These are phyloP conservation scores for Drepana falcataria DNA, from an alignment of 2,888 invertebrate species.

Conservation along the genomic window DNA sequence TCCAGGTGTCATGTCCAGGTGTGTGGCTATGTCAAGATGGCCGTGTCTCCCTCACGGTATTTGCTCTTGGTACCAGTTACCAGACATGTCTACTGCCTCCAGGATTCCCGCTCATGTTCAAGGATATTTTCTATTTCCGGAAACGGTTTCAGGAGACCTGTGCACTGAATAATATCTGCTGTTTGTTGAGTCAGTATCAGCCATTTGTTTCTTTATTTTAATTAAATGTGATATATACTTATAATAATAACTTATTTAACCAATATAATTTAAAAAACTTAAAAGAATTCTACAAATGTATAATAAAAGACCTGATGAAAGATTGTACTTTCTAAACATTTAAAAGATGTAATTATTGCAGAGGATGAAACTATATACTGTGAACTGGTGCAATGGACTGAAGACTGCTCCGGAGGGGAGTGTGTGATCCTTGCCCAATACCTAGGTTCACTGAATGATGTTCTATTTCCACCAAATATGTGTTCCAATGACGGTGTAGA, in stretches of 20 bases:
- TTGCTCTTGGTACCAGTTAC: slow-evolving; percentile 82
- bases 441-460: slow-evolving; percentile 80
- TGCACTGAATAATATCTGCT: slow-evolving; percentile 63
- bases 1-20: slow-evolving; percentile 89
- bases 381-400: slow-evolving; percentile 82
- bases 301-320: too few species aligned
- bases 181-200: slow-evolving; percentile 57
- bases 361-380: slow-evolving; percentile 80
- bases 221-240: too few species aligned
- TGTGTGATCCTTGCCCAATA: slow-evolving; percentile 81
- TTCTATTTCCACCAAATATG: slow-evolving; percentile 81
- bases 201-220: background rate
- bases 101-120: slow-evolving; percentile 83
- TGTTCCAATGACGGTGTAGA: slow-evolving; percentile 81
- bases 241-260: too few species aligned
- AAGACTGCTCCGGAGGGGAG: slow-evolving; percentile 36
- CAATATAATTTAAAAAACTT: too few species aligned
- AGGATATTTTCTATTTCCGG: slow-evolving; percentile 84
- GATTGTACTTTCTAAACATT: background rate
- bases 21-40: slow-evolving; percentile 91
- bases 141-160: slow-evolving; percentile 60
- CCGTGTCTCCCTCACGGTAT: slow-evolving; percentile 84
- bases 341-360: slow-evolving; percentile 26
- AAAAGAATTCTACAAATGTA: too few species aligned
- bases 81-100: slow-evolving; percentile 83